phyloP scores from a whole-genome alignment of 2,797 vertebrate species.

The Apogon talboti region DNA sequence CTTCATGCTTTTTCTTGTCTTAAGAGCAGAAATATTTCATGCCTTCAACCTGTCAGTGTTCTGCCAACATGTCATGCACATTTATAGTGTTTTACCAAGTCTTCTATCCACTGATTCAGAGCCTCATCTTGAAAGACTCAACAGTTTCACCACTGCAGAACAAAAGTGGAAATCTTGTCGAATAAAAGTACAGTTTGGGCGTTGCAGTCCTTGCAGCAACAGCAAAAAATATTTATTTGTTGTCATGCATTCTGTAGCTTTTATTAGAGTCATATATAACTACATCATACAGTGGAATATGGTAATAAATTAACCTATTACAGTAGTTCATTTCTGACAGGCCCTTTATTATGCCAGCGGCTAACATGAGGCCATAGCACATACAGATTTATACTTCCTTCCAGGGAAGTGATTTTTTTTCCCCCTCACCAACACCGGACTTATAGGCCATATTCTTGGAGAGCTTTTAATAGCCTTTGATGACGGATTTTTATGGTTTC shows the following conservation, averaged over 20 bases:
- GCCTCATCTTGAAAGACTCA: conserved; percentile 13
- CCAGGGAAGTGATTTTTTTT: conserved; percentile 59
- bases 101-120: conserved; percentile 29
- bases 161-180: conserved; percentile 39
- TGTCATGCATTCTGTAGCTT: conserved; percentile 69
- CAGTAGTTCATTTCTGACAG: conserved; percentile 74
- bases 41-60: conserved; percentile 30
- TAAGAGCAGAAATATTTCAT: conserved; percentile 17
- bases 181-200: conserved; percentile 38
- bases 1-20: conserved; percentile 31
- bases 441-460: conserved; percentile 67
- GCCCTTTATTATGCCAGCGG: conserved; percentile 68
- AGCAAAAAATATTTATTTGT: conserved; percentile 67
- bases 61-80: conserved; percentile 31
- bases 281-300: conserved; percentile 57
- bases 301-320: conserved; percentile 76
- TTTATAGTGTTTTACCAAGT: conserved; percentile 45
- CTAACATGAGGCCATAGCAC: conserved; percentile 43
- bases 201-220: conserved; percentile 12
- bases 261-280: conserved; percentile 71
- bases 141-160: conserved; percentile 22
- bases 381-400: conserved; percentile 71
- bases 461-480: conserved; percentile 73
- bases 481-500: conserved; percentile 73
- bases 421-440: conserved; percentile 63